phyloP scores from a whole-genome alignment of 2,888 invertebrate species.

The Tenodera sinensis region DNA sequence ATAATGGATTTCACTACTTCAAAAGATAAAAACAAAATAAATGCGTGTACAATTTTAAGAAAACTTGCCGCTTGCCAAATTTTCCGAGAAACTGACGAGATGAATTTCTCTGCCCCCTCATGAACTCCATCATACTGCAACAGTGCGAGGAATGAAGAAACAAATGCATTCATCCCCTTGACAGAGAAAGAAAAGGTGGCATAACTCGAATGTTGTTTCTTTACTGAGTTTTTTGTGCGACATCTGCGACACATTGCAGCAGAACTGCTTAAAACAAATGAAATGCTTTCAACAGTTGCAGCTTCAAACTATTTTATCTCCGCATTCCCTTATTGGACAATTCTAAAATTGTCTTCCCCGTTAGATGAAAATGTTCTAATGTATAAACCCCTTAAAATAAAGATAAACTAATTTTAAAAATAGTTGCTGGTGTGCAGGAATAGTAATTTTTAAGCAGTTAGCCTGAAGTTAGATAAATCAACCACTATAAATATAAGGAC shows the following conservation, averaged over 20 bases:
- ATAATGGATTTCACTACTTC: neutral
- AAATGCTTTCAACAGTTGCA: no score
- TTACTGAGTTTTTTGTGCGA: neutral
- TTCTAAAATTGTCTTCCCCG: no score
- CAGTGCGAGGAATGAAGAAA: neutral
- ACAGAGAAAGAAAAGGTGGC: neutral
- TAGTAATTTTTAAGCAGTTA: no score
- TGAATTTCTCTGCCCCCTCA: neutral
- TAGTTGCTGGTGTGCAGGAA: no score
- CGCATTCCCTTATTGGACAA: no score
- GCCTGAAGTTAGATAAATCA: no score
- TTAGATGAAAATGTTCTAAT: no score
- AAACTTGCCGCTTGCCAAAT: constrained; percentile 10
- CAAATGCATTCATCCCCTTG: neutral
- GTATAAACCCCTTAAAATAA: no score
- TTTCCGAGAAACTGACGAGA: neutral
- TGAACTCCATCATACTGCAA: neutral
- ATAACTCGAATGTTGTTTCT: neutral
- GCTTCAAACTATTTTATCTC: no score
- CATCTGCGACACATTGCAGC: neutral
- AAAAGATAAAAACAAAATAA: neutral
- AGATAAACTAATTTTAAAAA: no score
- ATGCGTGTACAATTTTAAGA: neutral
- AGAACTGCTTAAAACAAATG: no score
- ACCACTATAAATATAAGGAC: no score